phyloP scores from a whole-genome alignment of 2,797 vertebrate genomes.

The Hippopotamyrus pictus region DNA sequence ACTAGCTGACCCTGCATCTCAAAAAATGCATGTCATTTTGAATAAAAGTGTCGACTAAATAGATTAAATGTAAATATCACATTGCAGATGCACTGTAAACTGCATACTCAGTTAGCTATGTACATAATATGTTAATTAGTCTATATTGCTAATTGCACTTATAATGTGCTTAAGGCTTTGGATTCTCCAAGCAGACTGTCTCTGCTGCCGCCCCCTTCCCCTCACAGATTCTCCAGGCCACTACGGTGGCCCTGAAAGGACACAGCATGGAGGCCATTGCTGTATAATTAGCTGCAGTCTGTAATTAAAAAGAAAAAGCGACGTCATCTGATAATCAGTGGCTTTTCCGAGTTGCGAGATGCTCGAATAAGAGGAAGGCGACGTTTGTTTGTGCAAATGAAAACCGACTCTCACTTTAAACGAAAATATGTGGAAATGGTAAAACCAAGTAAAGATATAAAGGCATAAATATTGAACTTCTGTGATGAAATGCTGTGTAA shows the following conservation, averaged over 20 bases:
- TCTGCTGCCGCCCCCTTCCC: background rate
- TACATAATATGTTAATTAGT: background rate
- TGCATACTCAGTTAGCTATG: background rate
- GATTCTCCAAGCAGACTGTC: background rate
- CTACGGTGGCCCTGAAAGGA: background rate
- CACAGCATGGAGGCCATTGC: background rate
- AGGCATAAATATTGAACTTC: background rate
- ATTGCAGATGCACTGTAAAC: background rate
- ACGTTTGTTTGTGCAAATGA: background rate
- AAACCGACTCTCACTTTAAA: background rate
- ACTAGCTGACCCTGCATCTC: background rate
- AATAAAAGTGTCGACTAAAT: background rate
- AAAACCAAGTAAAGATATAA: background rate
- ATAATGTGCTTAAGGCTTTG: background rate
- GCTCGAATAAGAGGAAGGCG: background rate
- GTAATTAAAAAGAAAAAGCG: background rate
- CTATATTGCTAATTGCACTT: background rate
- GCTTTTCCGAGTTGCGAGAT: background rate
- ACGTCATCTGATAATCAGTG: background rate
- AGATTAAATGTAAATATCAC: background rate
- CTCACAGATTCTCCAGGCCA: background rate
- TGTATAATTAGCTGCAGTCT: background rate
- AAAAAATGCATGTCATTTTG: background rate
- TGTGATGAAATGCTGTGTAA: conserved; percentile 7
- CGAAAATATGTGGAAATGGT: background rate